phyloP scores from a whole-genome alignment of 2,797 vertebrate species.

The Coracias cyanogaster region DNA sequence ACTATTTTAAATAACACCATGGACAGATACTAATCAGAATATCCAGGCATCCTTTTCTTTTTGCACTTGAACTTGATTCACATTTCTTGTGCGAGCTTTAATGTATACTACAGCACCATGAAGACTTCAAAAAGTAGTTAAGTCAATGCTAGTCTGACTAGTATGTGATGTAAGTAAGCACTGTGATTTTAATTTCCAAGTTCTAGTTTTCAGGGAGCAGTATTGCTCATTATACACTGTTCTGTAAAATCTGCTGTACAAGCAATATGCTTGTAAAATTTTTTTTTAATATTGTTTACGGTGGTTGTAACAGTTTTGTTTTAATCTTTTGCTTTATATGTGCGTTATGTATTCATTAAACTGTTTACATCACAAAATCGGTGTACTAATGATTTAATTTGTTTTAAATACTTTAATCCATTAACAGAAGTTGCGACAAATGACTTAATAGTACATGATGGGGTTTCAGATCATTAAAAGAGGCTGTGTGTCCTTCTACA shows the following conservation, averaged over 20 bases:
- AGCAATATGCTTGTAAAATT: neutral
- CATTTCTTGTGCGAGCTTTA: neutral
- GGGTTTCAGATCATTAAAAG: neutral
- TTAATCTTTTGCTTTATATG: constrained; percentile 51
- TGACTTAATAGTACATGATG: accelerated
- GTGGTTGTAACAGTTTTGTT: constrained; percentile 60
- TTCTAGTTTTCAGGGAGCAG: constrained; percentile 27
- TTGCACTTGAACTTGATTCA: neutral
- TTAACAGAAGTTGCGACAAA: constrained; percentile 43
- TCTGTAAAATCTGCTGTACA: neutral
- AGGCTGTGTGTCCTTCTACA: neutral
- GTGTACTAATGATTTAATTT: constrained; percentile 69
- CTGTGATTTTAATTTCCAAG: neutral
- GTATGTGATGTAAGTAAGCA: neutral
- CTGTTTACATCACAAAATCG: constrained; percentile 24
- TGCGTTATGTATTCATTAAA: constrained; percentile 75
- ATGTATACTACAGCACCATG: neutral
- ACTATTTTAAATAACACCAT: neutral
- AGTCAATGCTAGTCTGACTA: neutral
- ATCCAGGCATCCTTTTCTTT: neutral
- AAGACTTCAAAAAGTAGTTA: neutral
- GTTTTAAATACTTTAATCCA: constrained; percentile 45
- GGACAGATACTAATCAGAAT: neutral
- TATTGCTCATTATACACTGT: neutral
- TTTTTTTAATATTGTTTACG: neutral